Conservation (phyloP, 2,113 vertebrate species). For the Athene cunicularia region DNA sequence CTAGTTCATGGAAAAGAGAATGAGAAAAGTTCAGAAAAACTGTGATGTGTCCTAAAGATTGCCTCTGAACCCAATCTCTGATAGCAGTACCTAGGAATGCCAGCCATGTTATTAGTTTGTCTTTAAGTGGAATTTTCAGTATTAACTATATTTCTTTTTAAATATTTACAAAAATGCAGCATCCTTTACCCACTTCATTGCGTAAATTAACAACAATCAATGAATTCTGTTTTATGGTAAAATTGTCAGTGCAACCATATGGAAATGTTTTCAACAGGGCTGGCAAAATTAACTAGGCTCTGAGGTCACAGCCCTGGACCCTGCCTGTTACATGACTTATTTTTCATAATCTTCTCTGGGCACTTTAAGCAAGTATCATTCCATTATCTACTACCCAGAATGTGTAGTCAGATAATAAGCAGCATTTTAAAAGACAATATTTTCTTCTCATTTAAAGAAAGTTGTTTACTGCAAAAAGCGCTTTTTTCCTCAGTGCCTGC, state of each 20-base stretch:
- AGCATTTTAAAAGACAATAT: neutral
- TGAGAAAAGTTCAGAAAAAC: neutral
- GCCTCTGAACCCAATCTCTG: neutral
- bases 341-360: conserved; percentile 24
- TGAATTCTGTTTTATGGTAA: neutral
- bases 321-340: neutral
- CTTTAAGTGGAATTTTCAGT: neutral
- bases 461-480: neutral
- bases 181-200: neutral
- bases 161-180: neutral
- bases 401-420: neutral
- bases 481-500: neutral
- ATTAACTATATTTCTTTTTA: neutral
- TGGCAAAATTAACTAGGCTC: neutral
- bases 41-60: neutral
- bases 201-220: neutral
- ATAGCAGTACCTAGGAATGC: neutral
- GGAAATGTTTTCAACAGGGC: conserved; percentile 13
- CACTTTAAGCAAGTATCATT: conserved; percentile 26
- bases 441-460: neutral
- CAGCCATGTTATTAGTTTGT: neutral
- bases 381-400: neutral
- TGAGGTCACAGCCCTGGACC: neutral
- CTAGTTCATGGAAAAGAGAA: neutral
- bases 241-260: neutral